Evolutionary conservation across 2,888 invertebrate genomes (phyloP).

Genomic region (Agrilus cyanescens): DNA sequence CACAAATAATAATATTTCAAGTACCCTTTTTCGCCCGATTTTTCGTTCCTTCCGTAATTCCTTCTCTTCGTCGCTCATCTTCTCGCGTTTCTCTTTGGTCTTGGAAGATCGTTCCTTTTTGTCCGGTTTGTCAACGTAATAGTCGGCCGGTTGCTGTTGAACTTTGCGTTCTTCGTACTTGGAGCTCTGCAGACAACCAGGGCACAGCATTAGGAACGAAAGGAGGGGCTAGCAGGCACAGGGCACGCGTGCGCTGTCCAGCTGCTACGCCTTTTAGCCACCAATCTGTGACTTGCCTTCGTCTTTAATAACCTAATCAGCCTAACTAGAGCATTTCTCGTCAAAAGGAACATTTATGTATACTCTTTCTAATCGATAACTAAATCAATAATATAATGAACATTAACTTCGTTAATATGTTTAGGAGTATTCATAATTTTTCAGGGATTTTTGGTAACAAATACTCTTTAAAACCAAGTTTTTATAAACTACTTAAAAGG

Average conservation of each 20-base stretch:
- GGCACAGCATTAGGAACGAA: constrained; percentile 25
- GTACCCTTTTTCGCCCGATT: constrained; percentile 67
- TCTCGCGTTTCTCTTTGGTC: constrained; percentile 45
- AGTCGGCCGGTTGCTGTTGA: constrained; percentile 26
- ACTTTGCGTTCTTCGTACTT: constrained; percentile 37
- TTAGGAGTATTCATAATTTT: no score
- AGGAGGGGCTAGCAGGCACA: constrained; percentile 11
- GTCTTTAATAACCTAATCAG: no score
- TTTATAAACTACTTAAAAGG: no score
- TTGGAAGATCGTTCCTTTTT: constrained; percentile 42
- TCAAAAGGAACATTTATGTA: no score
- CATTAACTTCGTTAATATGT: no score
- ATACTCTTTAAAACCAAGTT: no score
- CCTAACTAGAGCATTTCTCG: no score
- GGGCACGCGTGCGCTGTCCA: constrained; percentile 20
- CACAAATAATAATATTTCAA: constrained; percentile 26
- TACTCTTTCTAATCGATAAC: no score
- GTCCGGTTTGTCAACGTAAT: constrained; percentile 32
- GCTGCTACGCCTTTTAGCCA: constrained; percentile 19
- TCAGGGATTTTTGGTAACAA: no score
- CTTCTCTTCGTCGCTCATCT: constrained; percentile 66
- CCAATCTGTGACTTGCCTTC: constrained; percentile 14
- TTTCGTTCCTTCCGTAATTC: constrained; percentile 72
- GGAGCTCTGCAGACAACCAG: constrained; percentile 36
- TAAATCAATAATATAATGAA: no score